phyloP scores from a whole-genome alignment of 2,888 invertebrate genomes.

The Nowickia ferox region DNA sequence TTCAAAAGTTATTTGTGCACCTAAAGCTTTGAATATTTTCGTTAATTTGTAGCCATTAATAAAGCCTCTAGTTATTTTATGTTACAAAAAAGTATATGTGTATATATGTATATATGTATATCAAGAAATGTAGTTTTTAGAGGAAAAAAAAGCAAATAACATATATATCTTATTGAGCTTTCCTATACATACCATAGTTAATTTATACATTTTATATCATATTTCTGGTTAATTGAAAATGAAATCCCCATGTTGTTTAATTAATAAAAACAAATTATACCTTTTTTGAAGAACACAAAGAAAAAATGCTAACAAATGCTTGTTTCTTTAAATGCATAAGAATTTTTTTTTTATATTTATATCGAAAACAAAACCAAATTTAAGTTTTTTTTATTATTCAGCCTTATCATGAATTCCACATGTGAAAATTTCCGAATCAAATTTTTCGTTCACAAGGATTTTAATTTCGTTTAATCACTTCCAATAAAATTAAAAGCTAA shows the following conservation, averaged over 20 bases:
- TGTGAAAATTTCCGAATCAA: no score
- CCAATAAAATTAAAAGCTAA: no score
- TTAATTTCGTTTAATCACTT: no score
- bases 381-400: no score
- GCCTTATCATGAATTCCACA: no score
- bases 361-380: no score
- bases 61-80: not conserved
- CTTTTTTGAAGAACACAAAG: no score
- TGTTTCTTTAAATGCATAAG: not conserved
- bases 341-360: no score
- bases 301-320: not conserved
- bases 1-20: conserved; percentile 7
- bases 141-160: no score
- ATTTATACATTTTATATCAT: not conserved
- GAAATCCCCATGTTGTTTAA: not conserved
- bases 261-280: no score
- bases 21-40: not conserved
- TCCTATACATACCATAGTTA: not conserved
- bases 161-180: no score
- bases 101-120: not conserved
- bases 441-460: no score
- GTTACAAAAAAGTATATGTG: not conserved
- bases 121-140: not conserved
- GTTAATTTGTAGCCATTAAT: conserved; percentile 9
- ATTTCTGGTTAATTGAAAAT: not conserved